Conservation (phyloP, 2,113 vertebrate species). For the Abramis brama region DNA sequence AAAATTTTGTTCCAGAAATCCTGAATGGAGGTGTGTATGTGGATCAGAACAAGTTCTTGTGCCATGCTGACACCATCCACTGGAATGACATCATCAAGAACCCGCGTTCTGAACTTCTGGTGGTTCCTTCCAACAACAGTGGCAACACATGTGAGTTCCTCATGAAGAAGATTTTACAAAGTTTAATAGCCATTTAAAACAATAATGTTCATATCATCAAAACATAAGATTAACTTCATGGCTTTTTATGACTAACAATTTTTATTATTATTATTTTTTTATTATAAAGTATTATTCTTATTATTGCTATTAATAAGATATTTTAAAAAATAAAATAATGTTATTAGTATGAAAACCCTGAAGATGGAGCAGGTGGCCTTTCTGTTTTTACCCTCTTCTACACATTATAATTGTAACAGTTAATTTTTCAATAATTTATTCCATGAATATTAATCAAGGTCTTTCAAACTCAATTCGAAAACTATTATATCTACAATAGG, state of each 20-base stretch:
- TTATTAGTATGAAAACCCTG: background rate
- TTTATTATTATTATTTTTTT: background rate
- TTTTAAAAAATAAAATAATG: background rate
- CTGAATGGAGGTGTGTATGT: slow-evolving; percentile 95
- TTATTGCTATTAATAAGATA: too few relatives aligned
- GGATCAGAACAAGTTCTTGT: slow-evolving; percentile 95
- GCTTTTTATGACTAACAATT: background rate
- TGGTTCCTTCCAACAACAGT: slow-evolving; percentile 93
- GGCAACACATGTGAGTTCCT: slow-evolving; percentile 88
- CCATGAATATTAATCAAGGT: background rate
- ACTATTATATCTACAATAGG: background rate
- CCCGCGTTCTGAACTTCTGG: slow-evolving; percentile 88
- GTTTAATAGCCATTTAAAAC: background rate
- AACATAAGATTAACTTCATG: background rate
- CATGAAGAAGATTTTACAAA: background rate
- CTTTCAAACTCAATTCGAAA: background rate
- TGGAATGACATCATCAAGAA: slow-evolving; percentile 96
- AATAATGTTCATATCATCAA: background rate
- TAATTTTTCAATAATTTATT: background rate
- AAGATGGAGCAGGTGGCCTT: background rate
- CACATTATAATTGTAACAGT: background rate
- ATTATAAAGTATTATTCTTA: background rate
- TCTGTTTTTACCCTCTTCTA: background rate
- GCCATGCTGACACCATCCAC: slow-evolving; percentile 93
- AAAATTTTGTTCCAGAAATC: slow-evolving; percentile 81